phyloP scores from a whole-genome alignment of 2,888 invertebrate species.

The Acleris cristana region DNA sequence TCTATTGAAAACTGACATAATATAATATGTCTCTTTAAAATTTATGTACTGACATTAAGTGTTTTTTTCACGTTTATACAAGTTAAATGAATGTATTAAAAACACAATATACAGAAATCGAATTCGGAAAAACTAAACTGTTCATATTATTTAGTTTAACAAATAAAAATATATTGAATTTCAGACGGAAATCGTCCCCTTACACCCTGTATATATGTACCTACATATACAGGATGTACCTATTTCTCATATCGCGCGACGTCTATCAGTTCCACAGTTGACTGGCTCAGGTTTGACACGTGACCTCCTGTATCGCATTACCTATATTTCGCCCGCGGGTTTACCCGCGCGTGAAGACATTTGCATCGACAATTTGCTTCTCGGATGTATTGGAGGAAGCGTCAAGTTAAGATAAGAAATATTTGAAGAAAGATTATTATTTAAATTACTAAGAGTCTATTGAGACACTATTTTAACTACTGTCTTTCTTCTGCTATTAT shows the following conservation, averaged over 20 bases:
- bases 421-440: not conserved
- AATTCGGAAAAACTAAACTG: not conserved
- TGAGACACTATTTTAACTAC: no score
- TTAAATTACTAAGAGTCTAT: no score
- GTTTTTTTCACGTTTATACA: no score
- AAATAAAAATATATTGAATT: no score
- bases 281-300: constrained; percentile 26
- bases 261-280: constrained; percentile 12
- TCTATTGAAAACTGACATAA: no score
- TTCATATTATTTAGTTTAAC: not conserved
- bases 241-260: no score
- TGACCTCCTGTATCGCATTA: constrained; percentile 20
- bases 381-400: not conserved
- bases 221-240: constrained; percentile 1
- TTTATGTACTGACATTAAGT: no score
- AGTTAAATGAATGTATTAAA: no score
- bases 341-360: constrained; percentile 18
- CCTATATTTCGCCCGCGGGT: constrained; percentile 10
- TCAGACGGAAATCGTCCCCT: not conserved
- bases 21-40: no score
- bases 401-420: not conserved
- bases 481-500: no score
- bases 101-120: no score
- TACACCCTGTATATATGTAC: not conserved
- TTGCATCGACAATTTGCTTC: constrained; percentile 17